phyloP scores from a whole-genome alignment of 2,888 invertebrate genomes.

The Eudemis profundana region DNA sequence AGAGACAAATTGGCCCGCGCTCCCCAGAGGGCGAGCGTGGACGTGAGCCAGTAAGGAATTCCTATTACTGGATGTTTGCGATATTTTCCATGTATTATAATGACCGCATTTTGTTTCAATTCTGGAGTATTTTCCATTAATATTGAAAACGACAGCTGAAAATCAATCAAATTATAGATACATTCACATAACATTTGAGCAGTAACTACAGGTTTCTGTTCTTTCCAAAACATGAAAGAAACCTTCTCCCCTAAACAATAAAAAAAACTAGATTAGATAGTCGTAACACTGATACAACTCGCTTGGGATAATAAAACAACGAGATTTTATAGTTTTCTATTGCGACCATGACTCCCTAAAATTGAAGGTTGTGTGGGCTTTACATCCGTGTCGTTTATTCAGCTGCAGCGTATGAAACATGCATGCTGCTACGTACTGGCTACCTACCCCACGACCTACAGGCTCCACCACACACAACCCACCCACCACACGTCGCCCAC shows the following conservation, averaged over 20 bases:
- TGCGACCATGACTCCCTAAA: constrained; percentile 19
- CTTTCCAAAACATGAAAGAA: too few relatives aligned
- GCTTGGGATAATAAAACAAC: constrained; percentile 1
- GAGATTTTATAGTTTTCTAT: neutral
- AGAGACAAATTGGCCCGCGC: constrained; percentile 38
- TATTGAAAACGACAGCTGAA: too few relatives aligned
- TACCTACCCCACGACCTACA: neutral
- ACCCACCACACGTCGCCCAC: neutral
- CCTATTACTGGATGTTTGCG: constrained; percentile 17
- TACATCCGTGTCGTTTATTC: constrained; percentile 41
- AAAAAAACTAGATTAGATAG: neutral
- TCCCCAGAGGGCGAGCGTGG: constrained; percentile 18
- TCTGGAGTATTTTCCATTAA: neutral
- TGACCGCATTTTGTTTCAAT: neutral
- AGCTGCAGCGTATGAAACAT: constrained; percentile 62
- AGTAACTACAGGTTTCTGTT: too few relatives aligned
- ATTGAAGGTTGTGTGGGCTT: constrained; percentile 29
- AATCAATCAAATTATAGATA: too few relatives aligned
- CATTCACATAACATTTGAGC: too few relatives aligned
- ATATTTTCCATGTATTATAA: constrained; percentile 5
- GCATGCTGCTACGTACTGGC: constrained; percentile 49
- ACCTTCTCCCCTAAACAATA: neutral
- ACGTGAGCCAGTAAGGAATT: constrained; percentile 15
- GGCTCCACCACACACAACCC: constrained; percentile 33
- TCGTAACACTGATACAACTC: neutral